Evolutionary conservation across 2,113 vertebrate species (phyloP).

Genomic region (Sinosuthora webbiana): DNA sequence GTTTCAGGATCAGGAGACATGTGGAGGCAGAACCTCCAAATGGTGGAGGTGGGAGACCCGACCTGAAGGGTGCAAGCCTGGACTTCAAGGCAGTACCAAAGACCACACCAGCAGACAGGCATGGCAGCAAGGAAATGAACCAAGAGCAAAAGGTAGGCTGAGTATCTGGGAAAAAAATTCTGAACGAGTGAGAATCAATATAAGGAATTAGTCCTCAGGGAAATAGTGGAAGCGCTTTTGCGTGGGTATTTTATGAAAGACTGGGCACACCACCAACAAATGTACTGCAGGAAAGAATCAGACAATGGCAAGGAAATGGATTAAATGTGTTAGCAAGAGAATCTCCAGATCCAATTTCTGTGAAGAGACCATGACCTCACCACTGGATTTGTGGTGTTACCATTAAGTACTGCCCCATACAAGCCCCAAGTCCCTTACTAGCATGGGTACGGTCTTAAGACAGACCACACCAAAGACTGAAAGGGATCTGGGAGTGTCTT

Average conservation of each 20-base stretch:
- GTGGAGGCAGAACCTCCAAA: background rate
- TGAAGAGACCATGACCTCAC: slow-evolving; percentile 57
- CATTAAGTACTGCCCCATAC: background rate
- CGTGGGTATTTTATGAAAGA: slow-evolving; percentile 30
- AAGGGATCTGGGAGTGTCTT: slow-evolving; percentile 43
- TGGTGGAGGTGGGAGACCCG: fast-evolving
- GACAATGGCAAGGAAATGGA: slow-evolving; percentile 67
- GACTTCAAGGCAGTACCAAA: background rate
- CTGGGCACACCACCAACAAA: slow-evolving; percentile 53
- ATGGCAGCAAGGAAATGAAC: background rate
- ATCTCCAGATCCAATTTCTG: slow-evolving; percentile 54
- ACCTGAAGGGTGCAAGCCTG: background rate
- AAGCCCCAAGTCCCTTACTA: background rate
- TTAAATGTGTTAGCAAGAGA: slow-evolving; percentile 58
- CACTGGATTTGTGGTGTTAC: slow-evolving; percentile 9
- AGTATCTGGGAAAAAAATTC: background rate
- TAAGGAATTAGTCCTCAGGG: slow-evolving; percentile 14
- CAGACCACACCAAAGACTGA: slow-evolving; percentile 42
- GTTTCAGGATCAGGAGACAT: background rate
- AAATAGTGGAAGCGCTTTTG: slow-evolving; percentile 35
- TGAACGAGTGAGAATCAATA: background rate
- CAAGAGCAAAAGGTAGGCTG: background rate
- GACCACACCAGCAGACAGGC: background rate
- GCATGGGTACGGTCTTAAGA: background rate
- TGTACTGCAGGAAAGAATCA: slow-evolving; percentile 62